Evolutionary conservation across 37 sponge, comb jelly and placozoan species (phyloP), one percentile per base, ranked within the genome.

Genomic region (Chondrosia reniformis): DNA sequence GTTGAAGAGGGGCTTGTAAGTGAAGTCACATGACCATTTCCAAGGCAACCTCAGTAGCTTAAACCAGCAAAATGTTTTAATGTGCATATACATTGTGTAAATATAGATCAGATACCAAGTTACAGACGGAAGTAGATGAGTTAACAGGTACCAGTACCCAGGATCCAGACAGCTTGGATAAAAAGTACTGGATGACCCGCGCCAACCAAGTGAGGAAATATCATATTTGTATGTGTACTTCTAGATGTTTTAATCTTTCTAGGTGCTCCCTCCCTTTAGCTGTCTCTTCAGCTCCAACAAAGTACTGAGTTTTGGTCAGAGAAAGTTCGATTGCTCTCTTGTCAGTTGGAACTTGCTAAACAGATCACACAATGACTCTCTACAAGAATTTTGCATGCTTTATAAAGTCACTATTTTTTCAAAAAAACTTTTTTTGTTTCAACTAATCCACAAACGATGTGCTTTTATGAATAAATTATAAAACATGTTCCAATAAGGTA

Each of bases 1-100:
- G n/a, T 44, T 69, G n/a, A 41, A 69, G 43, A 69, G 22, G 21
- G 72, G 72, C 38, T 44, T 69, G 72, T 69, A 7, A 69, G 72
- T 69, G 31, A 2, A 66, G 67, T 17, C 6, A 49, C 52, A 49
- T 3, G 27, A 2, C 58, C 58, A 4, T 28, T 28, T 28, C n/a
- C 58, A 56, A 36, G 34, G 33, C 7, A 28, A 28, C 33, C 39
- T 41, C 43, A 69, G 5, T 24, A 43, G 43, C 9, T 42, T 44
- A 8, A 4, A 13, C 31, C 66, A 64, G 34, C 33, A 6, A 17
- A 24, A 28, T 56, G 58, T 56, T 24, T 56, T 24, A 28, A 28
- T 6, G 58, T 56, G 58, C 27, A 28, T 56, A 28, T 56, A 28
- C 27, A 28, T 56, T 49, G 17, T 49, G 54, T 49, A 17, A 19